Conservation (phyloP, 2,113 vertebrate genomes). For the Leiothrix lutea region DNA sequence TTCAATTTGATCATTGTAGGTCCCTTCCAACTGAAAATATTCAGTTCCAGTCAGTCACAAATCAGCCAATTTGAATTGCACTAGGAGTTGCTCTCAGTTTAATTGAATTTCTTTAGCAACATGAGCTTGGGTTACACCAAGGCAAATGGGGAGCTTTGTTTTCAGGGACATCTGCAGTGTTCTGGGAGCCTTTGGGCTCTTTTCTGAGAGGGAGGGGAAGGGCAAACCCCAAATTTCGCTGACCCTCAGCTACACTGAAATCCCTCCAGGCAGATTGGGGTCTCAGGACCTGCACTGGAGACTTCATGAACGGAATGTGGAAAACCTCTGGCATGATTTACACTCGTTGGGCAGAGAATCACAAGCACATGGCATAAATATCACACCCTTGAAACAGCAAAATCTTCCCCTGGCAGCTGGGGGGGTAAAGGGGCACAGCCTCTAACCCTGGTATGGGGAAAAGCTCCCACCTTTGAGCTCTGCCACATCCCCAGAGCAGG, state of each 20-base stretch:
- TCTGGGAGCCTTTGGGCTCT: background rate
- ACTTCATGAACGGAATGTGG: background rate
- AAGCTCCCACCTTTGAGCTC: background rate
- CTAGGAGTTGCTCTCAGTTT: background rate
- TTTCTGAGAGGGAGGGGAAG: background rate
- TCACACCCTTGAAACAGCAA: background rate
- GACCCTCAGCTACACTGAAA: background rate
- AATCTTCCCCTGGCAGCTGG: background rate
- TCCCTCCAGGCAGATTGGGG: background rate
- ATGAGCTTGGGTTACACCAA: background rate
- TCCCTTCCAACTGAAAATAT: background rate
- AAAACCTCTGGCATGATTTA: background rate
- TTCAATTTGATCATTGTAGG: background rate
- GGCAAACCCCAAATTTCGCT: rapidly evolving
- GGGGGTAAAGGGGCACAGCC: background rate
- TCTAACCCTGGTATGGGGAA: rapidly evolving
- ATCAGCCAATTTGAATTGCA: background rate
- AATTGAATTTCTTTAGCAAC: background rate
- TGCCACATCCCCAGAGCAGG: background rate
- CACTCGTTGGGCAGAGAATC: background rate
- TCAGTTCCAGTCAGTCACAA: background rate
- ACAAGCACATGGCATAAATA: background rate
- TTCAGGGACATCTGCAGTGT: background rate
- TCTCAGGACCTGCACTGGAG: background rate
- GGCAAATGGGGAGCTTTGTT: background rate